These are phyloP conservation scores for Brachynemurus nebulosus DNA, from an alignment of 2,888 invertebrate species.

Conservation along the genomic window DNA sequence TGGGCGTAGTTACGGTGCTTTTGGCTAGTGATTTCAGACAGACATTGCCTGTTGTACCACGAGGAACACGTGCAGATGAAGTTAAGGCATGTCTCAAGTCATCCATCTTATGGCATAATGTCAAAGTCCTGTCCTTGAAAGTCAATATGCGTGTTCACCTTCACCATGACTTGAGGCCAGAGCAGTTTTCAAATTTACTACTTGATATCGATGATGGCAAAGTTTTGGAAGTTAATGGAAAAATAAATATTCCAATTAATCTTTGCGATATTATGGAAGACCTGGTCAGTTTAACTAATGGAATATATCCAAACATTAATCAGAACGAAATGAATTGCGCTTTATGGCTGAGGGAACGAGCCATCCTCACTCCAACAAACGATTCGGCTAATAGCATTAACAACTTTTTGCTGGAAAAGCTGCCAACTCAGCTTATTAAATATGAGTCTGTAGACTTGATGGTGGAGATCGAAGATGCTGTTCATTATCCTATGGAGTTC, in stretches of 20 bases:
- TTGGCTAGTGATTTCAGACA: conserved; percentile 12
- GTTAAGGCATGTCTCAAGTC: conserved; percentile 10
- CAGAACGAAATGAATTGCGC: background rate
- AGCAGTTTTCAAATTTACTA: background rate
- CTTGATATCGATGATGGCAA: background rate
- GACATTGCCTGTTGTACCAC: conserved; percentile 12
- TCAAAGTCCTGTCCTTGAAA: conserved; percentile 5
- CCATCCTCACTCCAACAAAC: conserved; percentile 13
- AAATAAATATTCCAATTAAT: conserved; percentile 3
- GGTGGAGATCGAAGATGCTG: conserved; percentile 13
- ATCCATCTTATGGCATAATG: conserved; percentile 5
- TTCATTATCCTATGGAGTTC: conserved; percentile 14
- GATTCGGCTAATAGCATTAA: conserved; percentile 1
- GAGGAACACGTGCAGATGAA: conserved; percentile 11
- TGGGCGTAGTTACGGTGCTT: conserved; percentile 9
- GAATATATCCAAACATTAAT: conserved; percentile 6
- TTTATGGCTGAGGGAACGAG: conserved; percentile 9
- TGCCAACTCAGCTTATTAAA: conserved; percentile 10
- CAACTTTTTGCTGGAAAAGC: conserved; percentile 1
- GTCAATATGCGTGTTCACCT: conserved; percentile 7
- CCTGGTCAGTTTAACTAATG: conserved; percentile 3
- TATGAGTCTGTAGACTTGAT: conserved; percentile 13
- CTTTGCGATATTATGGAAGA: conserved; percentile 5
- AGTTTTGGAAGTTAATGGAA: background rate
- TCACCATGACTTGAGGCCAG: background rate